Evolutionary conservation across 1,140 invertebrate species (phyloP), one percentile per base, ranked within the genome.

Genomic region (Caenorhabditis tropicalis): DNA sequence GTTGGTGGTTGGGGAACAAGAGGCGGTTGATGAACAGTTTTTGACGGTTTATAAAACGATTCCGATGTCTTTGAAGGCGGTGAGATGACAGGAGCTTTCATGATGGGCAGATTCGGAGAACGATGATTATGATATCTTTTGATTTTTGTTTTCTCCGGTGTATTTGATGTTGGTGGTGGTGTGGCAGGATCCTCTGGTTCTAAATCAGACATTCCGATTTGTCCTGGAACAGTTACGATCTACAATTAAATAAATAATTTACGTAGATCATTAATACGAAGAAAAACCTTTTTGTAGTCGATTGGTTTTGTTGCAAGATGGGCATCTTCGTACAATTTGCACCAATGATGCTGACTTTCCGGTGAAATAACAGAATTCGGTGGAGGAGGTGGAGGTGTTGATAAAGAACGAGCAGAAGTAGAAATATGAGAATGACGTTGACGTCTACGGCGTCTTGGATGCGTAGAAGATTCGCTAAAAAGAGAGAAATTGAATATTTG

Each of bases 21-120:
- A 36, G 60, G 60, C 36, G 60, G 60, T n/a, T 65, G 58, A 65
- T 65, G 58, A 65, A 31, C 5, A 58, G 56, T 21, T 9, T n/a
- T n/a, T n/a, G 56, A 31, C 12, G 12, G 56, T 16, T 16, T 60
- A 27, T 70, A 36, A 19, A 70, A 33, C n/a, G n/a, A n/a, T 36
- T 70, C 60, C 7, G 60, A 39, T 1, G 39, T n/a, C 19, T 70
- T 70, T 12, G 60, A 70, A 2, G 60, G 31, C 12, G 60, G 31
- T 36, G 60, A 70, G n/a, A 70, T 12, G 9, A 12, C 7, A 10
- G 33, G 60, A 15, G 60, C 31, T 36, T 39, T 36, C 33, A 70
- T 36, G 19, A 70, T 39, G 36, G 29, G 60, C 19, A 70, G 60
- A 29, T 60, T 60, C 19, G 56, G 29, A 12, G 56, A 60, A 29